These are phyloP conservation scores for Pandion haliaetus DNA, from an alignment of 2,113 vertebrate genomes.

Conservation along the genomic window DNA sequence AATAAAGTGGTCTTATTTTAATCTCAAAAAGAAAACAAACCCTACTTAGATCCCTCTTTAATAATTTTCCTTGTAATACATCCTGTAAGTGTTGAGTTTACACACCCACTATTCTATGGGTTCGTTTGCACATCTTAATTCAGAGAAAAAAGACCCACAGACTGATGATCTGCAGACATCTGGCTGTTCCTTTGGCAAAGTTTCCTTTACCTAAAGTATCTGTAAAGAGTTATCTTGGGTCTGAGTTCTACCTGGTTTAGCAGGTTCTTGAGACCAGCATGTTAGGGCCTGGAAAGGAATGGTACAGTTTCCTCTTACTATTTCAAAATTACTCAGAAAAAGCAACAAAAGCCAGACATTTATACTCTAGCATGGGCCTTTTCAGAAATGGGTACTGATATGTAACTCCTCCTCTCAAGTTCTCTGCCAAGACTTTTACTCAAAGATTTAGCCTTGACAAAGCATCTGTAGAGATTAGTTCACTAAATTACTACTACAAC, in stretches of 20 bases:
- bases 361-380: neutral
- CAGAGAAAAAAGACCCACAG: neutral
- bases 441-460: neutral
- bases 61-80: neutral
- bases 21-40: neutral
- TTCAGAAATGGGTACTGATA: neutral
- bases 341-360: neutral
- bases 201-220: neutral
- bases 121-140: neutral
- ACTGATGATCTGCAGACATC: neutral
- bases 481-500: neutral
- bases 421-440: neutral
- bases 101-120: neutral
- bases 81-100: neutral
- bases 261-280: neutral
- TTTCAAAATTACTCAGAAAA: neutral
- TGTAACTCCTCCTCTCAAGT: neutral
- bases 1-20: neutral
- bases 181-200: neutral
- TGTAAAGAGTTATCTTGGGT: neutral
- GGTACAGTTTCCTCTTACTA: neutral
- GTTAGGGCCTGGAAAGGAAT: neutral
- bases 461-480: neutral
- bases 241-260: neutral
- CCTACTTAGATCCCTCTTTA: neutral